A percentile compares a stretch with the other conserved stretches of the same genome.
Evolutionary conservation across 1,140 invertebrate genomes (phyloP).

Genomic region (Calosoma granatense): DNA sequence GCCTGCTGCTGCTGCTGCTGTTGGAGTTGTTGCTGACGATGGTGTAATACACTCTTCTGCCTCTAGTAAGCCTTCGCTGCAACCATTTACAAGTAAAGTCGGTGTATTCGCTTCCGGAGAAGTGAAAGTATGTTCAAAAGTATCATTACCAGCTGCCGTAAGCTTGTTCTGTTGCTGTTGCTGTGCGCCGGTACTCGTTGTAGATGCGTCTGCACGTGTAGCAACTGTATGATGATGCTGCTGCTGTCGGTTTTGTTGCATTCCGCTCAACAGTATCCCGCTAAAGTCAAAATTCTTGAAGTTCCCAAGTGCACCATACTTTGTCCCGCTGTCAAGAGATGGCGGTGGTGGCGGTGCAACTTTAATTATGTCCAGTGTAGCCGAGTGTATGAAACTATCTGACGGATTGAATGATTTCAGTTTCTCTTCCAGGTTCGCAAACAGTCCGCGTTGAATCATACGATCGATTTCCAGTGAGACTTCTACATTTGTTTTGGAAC

Average conservation of each 20-base stretch:
- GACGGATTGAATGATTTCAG: conserved; percentile 24
- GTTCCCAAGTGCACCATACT: too few species aligned
- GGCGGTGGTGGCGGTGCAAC: too few species aligned
- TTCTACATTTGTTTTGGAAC: conserved; percentile 30
- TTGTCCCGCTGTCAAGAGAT: too few species aligned
- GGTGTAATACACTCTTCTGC: background rate
- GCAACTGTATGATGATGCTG: too few species aligned
- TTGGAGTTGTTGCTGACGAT: background rate
- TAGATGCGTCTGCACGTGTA: background rate
- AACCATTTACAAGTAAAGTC: too few species aligned
- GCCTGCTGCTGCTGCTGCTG: background rate
- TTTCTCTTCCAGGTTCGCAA: conserved; percentile 27
- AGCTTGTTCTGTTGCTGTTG: too few species aligned
- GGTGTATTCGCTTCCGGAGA: too few species aligned
- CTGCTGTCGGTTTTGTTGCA: background rate
- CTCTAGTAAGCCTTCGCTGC: too few species aligned
- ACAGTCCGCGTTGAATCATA: conserved; percentile 32
- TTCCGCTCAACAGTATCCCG: background rate
- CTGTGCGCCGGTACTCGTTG: background rate
- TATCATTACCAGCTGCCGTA: too few species aligned
- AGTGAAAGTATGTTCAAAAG: too few species aligned
- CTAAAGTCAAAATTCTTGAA: background rate
- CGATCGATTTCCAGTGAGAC: conserved; percentile 31
- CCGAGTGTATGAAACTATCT: background rate
- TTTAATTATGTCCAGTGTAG: too few species aligned